Percentiles rank a stretch among this genome's conserved stretches.
Evolutionary conservation across 2,113 vertebrate genomes (phyloP).

Genomic region (Pogonocichla stellata): DNA sequence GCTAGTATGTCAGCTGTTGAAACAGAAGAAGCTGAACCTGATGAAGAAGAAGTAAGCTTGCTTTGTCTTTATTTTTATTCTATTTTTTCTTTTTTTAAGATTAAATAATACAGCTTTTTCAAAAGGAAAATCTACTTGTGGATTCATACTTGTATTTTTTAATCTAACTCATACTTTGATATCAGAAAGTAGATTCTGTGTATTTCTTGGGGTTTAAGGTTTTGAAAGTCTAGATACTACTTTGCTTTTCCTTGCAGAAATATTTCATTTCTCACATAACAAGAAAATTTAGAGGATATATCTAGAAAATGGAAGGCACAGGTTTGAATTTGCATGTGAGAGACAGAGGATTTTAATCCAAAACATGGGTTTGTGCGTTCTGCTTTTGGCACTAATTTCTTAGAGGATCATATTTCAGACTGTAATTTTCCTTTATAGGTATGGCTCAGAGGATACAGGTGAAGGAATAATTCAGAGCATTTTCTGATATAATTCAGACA

Average conservation of each 20-base stretch:
- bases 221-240: background rate
- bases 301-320: background rate
- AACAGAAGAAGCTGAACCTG: conserved; percentile 86
- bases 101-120: background rate
- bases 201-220: background rate
- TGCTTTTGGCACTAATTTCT: background rate
- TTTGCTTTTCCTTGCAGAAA: background rate
- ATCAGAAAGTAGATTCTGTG: background rate
- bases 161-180: background rate
- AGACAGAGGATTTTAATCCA: background rate
- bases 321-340: background rate
- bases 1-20: conserved; percentile 77
- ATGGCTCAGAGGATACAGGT: background rate
- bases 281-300: background rate
- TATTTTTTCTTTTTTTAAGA: background rate
- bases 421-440: background rate
- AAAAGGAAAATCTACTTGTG: background rate
- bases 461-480: background rate
- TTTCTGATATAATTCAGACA: background rate
- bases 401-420: background rate
- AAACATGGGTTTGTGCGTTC: background rate
- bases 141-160: background rate
- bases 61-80: background rate
- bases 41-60: conserved; percentile 92
- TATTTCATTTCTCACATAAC: background rate